Evolutionary conservation across 2,113 vertebrate species (phyloP), one percentile per base, ranked within the genome.

Genomic region (Ptilonorhynchus violaceus): DNA sequence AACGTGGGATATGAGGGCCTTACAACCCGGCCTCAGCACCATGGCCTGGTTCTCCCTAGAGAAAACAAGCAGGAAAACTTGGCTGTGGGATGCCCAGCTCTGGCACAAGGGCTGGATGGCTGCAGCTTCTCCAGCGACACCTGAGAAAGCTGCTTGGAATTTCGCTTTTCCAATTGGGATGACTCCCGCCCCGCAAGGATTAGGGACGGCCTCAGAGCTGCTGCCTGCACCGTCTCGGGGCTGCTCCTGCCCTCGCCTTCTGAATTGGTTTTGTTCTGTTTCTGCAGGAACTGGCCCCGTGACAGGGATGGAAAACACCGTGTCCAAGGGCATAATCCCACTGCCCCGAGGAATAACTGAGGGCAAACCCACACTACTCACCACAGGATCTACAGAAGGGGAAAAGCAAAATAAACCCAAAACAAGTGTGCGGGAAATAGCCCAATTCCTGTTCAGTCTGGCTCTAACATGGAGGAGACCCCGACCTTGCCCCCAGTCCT

Each of bases 251-350:
- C 60, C 39, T 82, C 8, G 1, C 44, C 73, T 56, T 12, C 53
- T 27, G 47, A 20, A 52, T 7, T 53, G 15, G 44, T 85, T 95
- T 44, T 35, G 49, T 70, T 79, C 55, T 92, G 53, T 63, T 77
- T 10, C 75, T 67, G 68, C 68, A 59, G 10, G 53, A 91, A 49
- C 35, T 22, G 55, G 87, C 44, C 88, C 78, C 2, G 7, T 59
- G 93, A 60, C 70, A 66, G 88, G 10, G 85, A 83, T 83, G 90
- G 93, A 83, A 93, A 94, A 73, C 44, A 11, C 42, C 3, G 3
- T 9, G 46, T 46, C 88, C 74, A 76, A 79, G 77, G 85, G 69
- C 76, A 67, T 6, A 41, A 85, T 55, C 91, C 93, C 78, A 25
- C 16, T 30, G 78, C 89, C 60, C 87, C 0, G 4, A 80, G 70